Base-by-base conservation (phyloP, 2,797 vertebrate genomes). In the Crocodylus rhombifer region DNA sequence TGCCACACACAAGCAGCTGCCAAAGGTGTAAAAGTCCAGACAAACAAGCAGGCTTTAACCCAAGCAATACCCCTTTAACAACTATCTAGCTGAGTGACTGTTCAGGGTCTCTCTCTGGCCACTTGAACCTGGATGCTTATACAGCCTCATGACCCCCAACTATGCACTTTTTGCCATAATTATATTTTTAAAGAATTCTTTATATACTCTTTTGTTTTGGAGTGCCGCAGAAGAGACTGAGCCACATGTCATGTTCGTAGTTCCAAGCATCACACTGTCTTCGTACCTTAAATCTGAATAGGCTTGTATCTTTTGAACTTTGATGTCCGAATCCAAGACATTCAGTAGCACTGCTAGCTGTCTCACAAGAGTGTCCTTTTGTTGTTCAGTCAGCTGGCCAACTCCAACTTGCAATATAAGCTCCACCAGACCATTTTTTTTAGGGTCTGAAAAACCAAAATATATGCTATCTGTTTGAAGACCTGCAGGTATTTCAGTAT, bases 261-360 rank as follows among this genome's bases (percentile, higher is more conserved):
- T 42, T 33, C 3, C 14, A 30, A 5, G 10, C 11, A 5, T 56
- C 26, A 5, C 8, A 17, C 78, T 79, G 69, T 79, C 55, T 90
- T 84, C 82, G 33, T 98, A 99, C 99, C 99, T 99, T 98, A 98
- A 97, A 86, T 98, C 98, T 0, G 98, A 98, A 96, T 98, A 98
- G 73, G 98, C 98, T 86, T 98, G 98, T 96, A 99, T 98, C 65
- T 97, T 98, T 95, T 98, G 98, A 82, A 99, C 97, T 92, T 98
- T 98, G 88, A 99, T 96, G 80, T 99, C 98, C 0, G 97, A 95
- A 95, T 99, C 98, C 25, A 98, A 96, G 84, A 99, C 98, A 26
- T 98, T 98, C 55, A 99, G 98, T 81, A 99, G 95, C 1, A 98
- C 98, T 1, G 99, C 98, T 95, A 99, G 97, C 95, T 98, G 99